A percentile compares a stretch with the other conserved stretches of the same genome.
Conservation (phyloP, 2,888 invertebrate genomes). For the Drosophila stalkeri region DNA sequence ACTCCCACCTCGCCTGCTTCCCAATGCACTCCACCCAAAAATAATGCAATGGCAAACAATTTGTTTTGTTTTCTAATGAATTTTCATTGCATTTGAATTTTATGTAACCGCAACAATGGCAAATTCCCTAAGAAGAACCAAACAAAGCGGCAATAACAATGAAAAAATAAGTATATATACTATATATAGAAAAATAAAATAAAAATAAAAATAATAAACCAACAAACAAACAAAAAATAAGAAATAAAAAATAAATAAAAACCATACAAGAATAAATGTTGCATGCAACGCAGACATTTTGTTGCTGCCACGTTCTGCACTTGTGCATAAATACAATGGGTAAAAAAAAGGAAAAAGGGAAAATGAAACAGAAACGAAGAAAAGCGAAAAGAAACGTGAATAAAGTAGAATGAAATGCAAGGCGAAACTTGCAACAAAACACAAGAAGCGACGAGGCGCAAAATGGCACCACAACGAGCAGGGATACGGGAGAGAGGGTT, state of each 20-base stretch:
- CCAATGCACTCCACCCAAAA: neutral
- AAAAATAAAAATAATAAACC: no score
- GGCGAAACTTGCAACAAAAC: conserved; percentile 52
- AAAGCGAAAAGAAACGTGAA: conserved; percentile 43
- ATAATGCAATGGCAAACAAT: conserved; percentile 28
- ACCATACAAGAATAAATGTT: conserved; percentile 44
- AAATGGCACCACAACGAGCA: neutral
- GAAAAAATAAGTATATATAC: neutral
- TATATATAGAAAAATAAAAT: neutral
- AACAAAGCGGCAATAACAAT: conserved; percentile 41
- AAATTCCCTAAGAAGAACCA: conserved; percentile 36
- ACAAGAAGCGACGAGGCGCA: conserved; percentile 31
- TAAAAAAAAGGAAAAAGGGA: conserved; percentile 6
- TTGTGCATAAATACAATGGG: conserved; percentile 75
- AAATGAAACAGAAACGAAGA: conserved; percentile 2
- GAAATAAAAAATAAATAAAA: conserved; percentile 19
- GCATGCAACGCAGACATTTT: conserved; percentile 63
- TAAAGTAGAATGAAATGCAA: conserved; percentile 66
- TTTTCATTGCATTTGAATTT: conserved; percentile 53
- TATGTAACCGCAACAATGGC: conserved; percentile 47
- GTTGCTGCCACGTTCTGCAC: conserved; percentile 69
- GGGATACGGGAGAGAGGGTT: neutral
- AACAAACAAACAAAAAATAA: conserved; percentile 12
- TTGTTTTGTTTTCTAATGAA: conserved; percentile 51
- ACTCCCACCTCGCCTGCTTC: neutral